A percentile compares a stretch with the other conserved stretches of the same genome.
Evolutionary conservation across 2,797 vertebrate genomes (phyloP).

Genomic region (Naso thynnoides): DNA sequence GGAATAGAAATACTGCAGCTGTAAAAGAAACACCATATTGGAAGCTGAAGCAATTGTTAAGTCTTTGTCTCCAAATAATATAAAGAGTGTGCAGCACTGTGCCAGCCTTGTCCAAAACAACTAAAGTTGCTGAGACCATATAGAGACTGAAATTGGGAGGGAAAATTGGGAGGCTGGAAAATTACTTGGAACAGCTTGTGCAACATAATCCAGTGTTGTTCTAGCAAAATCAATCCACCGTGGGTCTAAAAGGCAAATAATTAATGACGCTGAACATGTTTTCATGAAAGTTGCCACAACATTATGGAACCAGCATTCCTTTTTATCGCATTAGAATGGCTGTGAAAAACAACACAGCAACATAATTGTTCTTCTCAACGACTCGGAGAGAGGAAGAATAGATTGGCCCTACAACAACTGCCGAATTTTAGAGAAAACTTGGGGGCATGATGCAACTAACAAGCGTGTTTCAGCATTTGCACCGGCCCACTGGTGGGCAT

Average conservation of each 20-base stretch:
- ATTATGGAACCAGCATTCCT: conserved; percentile 12
- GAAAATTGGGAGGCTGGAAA: conserved; percentile 10
- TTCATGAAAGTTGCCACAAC: conserved; percentile 29
- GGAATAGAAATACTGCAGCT: not conserved
- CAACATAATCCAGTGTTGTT: conserved; percentile 41
- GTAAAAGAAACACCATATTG: not conserved
- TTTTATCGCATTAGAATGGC: conserved; percentile 31
- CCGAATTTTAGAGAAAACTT: conserved; percentile 19
- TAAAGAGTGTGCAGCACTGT: not conserved
- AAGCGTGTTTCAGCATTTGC: conserved; percentile 36
- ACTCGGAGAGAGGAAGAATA: not conserved
- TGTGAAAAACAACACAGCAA: conserved; percentile 18
- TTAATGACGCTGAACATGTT: conserved; percentile 52
- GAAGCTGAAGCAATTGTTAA: not conserved
- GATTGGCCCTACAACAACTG: not conserved
- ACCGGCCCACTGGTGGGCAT: not conserved
- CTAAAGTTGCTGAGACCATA: conserved; percentile 22
- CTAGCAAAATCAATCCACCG: conserved; percentile 45
- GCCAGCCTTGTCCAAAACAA: conserved; percentile 4
- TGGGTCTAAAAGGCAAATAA: conserved; percentile 44
- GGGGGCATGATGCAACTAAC: conserved; percentile 30
- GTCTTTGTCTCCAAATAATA: not conserved
- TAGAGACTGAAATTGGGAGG: conserved; percentile 14
- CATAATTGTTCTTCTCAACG: conserved; percentile 29
- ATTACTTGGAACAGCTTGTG: conserved; percentile 28